Percentiles rank a stretch among this genome's conserved stretches.
These are phyloP conservation scores for Numida meleagris DNA, from an alignment of 2,113 vertebrate genomes.

Conservation along the genomic window DNA sequence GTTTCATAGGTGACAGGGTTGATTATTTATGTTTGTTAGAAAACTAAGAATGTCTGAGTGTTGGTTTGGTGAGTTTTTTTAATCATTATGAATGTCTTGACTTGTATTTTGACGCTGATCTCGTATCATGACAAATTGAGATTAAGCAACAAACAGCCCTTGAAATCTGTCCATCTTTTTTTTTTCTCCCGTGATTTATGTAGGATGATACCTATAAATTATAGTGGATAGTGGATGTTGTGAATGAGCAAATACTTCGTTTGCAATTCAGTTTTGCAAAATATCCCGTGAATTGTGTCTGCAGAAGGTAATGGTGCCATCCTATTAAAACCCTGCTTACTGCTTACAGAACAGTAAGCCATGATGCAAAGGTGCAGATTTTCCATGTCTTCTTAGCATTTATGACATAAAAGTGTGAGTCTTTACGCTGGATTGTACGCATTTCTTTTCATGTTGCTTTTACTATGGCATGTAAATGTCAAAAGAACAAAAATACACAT, in stretches of 20 bases:
- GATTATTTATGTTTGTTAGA: slow-evolving; percentile 59
- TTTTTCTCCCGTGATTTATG: slow-evolving; percentile 56
- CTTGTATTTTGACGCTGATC: slow-evolving; percentile 14
- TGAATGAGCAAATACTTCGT: not conserved
- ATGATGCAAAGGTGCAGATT: not conserved
- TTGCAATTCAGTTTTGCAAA: not conserved
- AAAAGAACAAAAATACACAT: not conserved
- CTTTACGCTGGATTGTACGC: not conserved
- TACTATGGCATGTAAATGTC: not conserved
- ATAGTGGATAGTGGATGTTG: not conserved
- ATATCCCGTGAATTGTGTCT: not conserved
- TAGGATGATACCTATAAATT: slow-evolving; percentile 61
- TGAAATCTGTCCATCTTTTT: slow-evolving; percentile 8
- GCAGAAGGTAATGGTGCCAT: not conserved
- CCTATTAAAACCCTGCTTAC: not conserved
- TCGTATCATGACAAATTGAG: slow-evolving; percentile 47
- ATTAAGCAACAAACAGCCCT: slow-evolving; percentile 44
- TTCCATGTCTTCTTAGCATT: not conserved
- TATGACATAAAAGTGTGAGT: not conserved
- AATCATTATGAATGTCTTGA: slow-evolving; percentile 35
- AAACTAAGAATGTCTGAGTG: slow-evolving; percentile 34
- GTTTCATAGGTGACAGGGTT: slow-evolving; percentile 38
- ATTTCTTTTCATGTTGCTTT: not conserved
- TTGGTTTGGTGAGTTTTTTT: slow-evolving; percentile 21
- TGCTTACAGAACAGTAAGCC: not conserved